Conservation (phyloP, 1,140 invertebrate genomes). For the Phocides pigmalion region DNA sequence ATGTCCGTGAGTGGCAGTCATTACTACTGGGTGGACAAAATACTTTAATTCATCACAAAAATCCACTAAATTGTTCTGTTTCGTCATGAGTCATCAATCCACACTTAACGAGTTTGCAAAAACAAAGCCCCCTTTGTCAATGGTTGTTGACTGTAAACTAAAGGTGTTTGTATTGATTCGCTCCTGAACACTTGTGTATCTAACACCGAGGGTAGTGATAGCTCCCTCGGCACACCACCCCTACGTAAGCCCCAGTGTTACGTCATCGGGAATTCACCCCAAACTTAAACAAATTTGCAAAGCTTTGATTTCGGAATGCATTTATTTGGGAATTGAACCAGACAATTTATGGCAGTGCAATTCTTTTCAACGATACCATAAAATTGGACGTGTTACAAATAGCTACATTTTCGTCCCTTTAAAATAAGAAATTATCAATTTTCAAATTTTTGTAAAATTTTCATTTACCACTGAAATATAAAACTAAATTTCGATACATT, state of each 20-base stretch:
- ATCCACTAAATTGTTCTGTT: neutral
- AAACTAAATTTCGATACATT: no score
- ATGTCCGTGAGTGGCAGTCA: no score
- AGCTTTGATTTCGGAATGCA: constrained; percentile 32
- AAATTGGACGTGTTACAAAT: no score
- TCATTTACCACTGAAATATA: no score
- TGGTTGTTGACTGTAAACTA: constrained; percentile 41
- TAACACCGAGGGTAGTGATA: constrained; percentile 36
- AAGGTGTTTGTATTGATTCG: constrained; percentile 57
- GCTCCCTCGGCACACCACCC: constrained; percentile 36
- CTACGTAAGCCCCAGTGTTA: constrained; percentile 14
- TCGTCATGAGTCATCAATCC: constrained; percentile 5
- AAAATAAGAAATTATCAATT: no score
- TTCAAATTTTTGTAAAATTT: no score
- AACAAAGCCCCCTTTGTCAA: constrained; percentile 5
- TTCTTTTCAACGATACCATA: neutral
- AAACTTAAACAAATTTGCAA: constrained; percentile 40
- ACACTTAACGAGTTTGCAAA: constrained; percentile 17
- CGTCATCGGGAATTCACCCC: constrained; percentile 38
- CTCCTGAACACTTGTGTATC: constrained; percentile 37
- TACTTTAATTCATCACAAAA: no score
- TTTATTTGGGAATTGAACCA: neutral
- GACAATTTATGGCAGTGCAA: neutral
- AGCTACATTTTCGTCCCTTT: no score
- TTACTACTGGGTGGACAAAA: no score